Evolutionary conservation across 2,888 invertebrate genomes (phyloP).

Genomic region (Ophion ellenae): DNA sequence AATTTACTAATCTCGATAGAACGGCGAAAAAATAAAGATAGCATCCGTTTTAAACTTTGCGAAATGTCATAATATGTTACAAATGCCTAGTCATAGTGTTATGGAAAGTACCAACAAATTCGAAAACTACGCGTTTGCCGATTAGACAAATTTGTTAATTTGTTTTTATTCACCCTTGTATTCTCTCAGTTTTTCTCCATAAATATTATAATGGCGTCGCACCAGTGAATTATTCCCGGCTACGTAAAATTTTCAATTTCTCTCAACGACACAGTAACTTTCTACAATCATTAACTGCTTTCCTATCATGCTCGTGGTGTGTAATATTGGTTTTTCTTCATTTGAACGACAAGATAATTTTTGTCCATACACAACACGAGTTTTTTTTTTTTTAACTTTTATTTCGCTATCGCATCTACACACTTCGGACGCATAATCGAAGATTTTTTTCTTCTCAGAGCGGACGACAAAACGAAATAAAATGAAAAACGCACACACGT

Average conservation of each 20-base stretch:
- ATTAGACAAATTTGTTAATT: conserved; percentile 69
- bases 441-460: conserved; percentile 1
- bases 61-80: conserved; percentile 76
- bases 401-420: neutral
- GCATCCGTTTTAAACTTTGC: conserved; percentile 75
- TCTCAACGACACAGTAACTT: conserved; percentile 48
- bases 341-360: conserved; percentile 15
- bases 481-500: neutral
- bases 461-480: neutral
- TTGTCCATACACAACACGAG: conserved; percentile 1
- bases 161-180: conserved; percentile 48
- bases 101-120: conserved; percentile 80
- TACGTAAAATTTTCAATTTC: conserved; percentile 44
- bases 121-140: conserved; percentile 72
- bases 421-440: neutral
- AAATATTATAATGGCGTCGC: conserved; percentile 57
- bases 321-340: conserved; percentile 4
- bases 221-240: conserved; percentile 49
- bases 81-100: conserved; percentile 74
- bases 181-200: conserved; percentile 34
- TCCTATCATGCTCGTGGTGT: conserved; percentile 38
- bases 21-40: conserved; percentile 2
- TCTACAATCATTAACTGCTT: conserved; percentile 19
- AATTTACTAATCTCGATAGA: neutral
- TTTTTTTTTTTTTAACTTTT: neutral